phyloP scores from a whole-genome alignment of 2,113 vertebrate species.

The Cebidichthys violaceus region DNA sequence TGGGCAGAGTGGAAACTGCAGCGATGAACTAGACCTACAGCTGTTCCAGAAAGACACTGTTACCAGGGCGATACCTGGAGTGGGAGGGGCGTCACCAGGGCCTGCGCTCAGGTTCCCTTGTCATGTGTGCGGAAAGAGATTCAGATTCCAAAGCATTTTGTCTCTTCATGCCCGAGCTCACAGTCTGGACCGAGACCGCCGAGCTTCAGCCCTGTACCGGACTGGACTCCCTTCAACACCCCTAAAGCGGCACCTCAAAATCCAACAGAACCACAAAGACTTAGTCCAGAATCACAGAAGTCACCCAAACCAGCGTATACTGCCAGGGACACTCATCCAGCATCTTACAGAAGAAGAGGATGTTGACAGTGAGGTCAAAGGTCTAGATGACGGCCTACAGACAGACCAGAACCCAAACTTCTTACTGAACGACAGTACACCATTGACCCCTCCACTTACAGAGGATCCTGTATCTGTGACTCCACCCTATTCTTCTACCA shows the following conservation, averaged over 20 bases:
- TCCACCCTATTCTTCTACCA: constrained; percentile 69
- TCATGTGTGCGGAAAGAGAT: constrained; percentile 92
- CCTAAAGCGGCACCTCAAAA: constrained; percentile 78
- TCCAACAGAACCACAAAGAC: constrained; percentile 76
- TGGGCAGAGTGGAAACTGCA: constrained; percentile 79
- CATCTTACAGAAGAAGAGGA: constrained; percentile 72
- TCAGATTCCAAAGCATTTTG: constrained; percentile 94
- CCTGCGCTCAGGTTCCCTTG: constrained; percentile 87
- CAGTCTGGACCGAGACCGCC: constrained; percentile 83
- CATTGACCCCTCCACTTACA: constrained; percentile 81
- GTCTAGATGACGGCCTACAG: constrained; percentile 67
- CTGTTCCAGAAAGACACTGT: constrained; percentile 87
- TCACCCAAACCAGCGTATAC: constrained; percentile 66
- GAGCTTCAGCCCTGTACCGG: constrained; percentile 77
- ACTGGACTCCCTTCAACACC: constrained; percentile 72
- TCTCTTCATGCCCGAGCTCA: constrained; percentile 93
- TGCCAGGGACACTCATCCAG: constrained; percentile 64
- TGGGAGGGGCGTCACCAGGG: constrained; percentile 68
- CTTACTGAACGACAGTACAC: constrained; percentile 72
- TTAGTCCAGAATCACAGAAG: constrained; percentile 55
- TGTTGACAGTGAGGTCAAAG: constrained; percentile 61
- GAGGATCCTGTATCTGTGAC: constrained; percentile 78
- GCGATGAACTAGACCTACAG: constrained; percentile 91
- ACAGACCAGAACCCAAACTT: constrained; percentile 69
- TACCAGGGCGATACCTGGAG: constrained; percentile 64